phyloP scores from a whole-genome alignment of 2,113 vertebrate species.

The Petromus typicus region DNA sequence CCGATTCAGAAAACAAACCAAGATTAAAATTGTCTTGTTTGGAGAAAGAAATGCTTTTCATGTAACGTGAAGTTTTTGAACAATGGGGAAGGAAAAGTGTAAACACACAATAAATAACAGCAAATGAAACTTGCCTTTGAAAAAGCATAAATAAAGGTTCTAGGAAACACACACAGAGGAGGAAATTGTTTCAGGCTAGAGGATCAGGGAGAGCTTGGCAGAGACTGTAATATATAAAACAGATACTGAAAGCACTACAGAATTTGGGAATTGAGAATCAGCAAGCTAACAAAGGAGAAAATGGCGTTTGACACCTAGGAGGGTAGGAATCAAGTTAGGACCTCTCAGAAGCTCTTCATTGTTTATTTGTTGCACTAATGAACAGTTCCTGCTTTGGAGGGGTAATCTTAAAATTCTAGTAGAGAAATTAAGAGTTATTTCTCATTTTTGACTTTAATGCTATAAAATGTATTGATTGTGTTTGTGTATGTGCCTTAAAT shows the following conservation, averaged over 20 bases:
- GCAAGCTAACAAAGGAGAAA: neutral
- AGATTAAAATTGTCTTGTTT: slow-evolving; percentile 59
- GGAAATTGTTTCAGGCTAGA: neutral
- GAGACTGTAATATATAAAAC: neutral
- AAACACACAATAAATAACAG: neutral
- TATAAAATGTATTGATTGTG: neutral
- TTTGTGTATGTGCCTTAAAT: too few relatives aligned
- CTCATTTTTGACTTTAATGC: neutral
- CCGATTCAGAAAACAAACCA: neutral
- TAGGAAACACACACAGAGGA: neutral
- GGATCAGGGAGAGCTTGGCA: neutral
- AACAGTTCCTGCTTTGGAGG: neutral
- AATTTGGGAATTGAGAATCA: slow-evolving; percentile 3
- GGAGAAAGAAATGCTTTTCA: slow-evolving; percentile 22
- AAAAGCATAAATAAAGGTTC: neutral
- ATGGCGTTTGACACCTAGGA: neutral
- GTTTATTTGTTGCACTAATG: neutral
- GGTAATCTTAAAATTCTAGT: neutral
- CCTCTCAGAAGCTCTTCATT: neutral
- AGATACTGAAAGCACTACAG: neutral
- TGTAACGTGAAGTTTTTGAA: neutral
- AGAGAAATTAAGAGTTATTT: neutral
- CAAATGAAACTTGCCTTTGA: neutral
- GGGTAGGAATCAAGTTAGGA: neutral
- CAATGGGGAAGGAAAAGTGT: slow-evolving; percentile 16